phyloP scores from a whole-genome alignment of 92 coral and sea anemone species.

The Porites lobata region DNA sequence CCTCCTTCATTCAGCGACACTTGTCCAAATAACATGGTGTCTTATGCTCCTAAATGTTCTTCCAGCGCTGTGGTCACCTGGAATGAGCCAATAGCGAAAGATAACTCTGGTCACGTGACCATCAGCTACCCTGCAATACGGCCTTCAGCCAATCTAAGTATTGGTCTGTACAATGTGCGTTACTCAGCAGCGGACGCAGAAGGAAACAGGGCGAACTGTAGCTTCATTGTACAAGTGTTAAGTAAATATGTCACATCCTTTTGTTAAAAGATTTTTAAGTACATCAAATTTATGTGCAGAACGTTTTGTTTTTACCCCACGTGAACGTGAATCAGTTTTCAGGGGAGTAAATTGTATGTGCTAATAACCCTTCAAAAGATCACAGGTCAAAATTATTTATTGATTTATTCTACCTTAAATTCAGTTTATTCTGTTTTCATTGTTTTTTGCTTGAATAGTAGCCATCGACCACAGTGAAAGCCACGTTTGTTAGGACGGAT shows the following conservation, averaged over 20 bases:
- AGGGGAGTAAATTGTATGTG: too few relatives aligned
- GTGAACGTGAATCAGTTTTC: too few relatives aligned
- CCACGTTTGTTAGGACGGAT: too few relatives aligned
- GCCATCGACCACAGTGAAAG: too few relatives aligned
- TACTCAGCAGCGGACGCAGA: not conserved
- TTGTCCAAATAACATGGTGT: conserved; percentile 39
- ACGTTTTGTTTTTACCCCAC: too few relatives aligned
- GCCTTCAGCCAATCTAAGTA: not conserved
- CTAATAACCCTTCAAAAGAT: too few relatives aligned
- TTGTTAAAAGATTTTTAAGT: too few relatives aligned
- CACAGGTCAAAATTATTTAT: too few relatives aligned
- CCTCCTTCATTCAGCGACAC: conserved; percentile 52
- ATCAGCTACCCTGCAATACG: not conserved
- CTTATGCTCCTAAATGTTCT: conserved; percentile 42
- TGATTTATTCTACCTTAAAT: too few relatives aligned
- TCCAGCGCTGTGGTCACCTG: conserved; percentile 31
- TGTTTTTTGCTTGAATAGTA: too few relatives aligned
- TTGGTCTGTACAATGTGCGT: not conserved
- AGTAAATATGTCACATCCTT: not conserved
- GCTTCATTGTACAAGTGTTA: conserved; percentile 6
- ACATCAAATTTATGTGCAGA: too few relatives aligned
- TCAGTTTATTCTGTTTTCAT: too few relatives aligned
- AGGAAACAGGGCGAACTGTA: conserved; percentile 22
- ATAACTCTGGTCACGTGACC: conserved; percentile 60
- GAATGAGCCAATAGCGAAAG: conserved; percentile 58